Evolutionary conservation across 2,888 invertebrate species (phyloP).

Genomic region (Zygogramma bicolorata): DNA sequence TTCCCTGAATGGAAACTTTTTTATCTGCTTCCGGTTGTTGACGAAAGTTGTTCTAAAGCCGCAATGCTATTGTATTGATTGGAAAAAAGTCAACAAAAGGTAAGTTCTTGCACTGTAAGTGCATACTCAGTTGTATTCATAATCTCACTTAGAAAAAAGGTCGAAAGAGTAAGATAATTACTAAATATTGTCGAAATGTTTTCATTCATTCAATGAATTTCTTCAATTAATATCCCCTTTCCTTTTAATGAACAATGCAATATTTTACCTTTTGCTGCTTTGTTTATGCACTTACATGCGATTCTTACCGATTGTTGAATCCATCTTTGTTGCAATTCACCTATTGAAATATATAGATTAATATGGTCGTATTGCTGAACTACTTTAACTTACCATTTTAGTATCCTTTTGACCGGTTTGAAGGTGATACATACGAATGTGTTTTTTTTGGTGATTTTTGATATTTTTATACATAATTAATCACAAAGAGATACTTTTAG

Average conservation of each 20-base stretch:
- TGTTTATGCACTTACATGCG: conserved; percentile 58
- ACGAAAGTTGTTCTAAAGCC: neutral
- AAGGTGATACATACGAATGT: too few species aligned
- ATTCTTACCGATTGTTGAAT: conserved; percentile 39
- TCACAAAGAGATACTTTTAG: too few species aligned
- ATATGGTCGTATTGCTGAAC: neutral
- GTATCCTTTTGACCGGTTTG: too few species aligned
- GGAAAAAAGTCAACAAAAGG: conserved; percentile 58
- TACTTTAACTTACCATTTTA: neutral
- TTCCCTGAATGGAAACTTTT: too few species aligned
- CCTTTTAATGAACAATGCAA: neutral
- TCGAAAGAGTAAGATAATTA: too few species aligned
- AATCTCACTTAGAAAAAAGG: too few species aligned
- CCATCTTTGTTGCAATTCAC: conserved; percentile 5
- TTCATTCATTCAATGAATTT: too few species aligned
- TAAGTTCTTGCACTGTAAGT: conserved; percentile 58
- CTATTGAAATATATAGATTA: conserved; percentile 5
- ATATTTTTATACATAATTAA: too few species aligned
- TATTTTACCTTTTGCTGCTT: conserved; percentile 37
- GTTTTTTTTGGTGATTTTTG: too few species aligned
- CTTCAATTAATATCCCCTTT: too few species aligned
- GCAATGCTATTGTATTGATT: neutral
- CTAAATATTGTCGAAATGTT: too few species aligned
- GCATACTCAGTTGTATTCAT: neutral
- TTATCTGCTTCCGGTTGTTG: too few species aligned